Evolutionary conservation across 1,140 invertebrate species (phyloP), one percentile per base, ranked within the genome.

Genomic region (Rhagoletis zephyria): DNA sequence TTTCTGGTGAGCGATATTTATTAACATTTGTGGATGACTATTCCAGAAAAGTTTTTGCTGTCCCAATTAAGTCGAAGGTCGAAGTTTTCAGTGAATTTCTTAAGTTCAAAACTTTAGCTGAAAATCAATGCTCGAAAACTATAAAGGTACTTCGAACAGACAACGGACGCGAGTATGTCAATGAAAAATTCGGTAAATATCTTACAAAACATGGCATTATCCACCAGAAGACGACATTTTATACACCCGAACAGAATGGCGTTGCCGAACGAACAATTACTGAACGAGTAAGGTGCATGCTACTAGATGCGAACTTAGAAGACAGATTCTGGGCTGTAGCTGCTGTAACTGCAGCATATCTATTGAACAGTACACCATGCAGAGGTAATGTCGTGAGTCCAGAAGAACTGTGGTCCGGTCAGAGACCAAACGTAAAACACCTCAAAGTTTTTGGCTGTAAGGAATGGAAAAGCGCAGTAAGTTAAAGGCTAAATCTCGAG

Each of bases 241-340:
- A 30, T 30, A 30, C 87, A 89, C n/a, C 89, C 88, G 9, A 92
- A 89, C 87, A 85, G 91, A 48, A 86, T 88, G 30, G 30, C 30
- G 30, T 30, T 30, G 30, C 30, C 30, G 30, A 30, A 30, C 30
- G 30, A 30, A 30, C 30, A 30, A 30, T 30, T 30, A 30, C 30
- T 30, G 30, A 30, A 30, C 30, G 30, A 30, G 30, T 30, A 30
- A 92, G 91, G 74, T 59, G 89, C 89, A 45, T 81, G 90, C 45
- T 91, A 60, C 70, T 90, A 10, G 88, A 90, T 9, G 89, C 91
- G 19, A 87, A 92, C 63, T 87, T 94, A 42, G 89, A 90, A 12
- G 89, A 91, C 51, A 70, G 87, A 30, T 90, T 93, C 85, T 95
- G 94, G 94, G 93, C 92, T 6, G 94, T 95, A 91, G 93, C 94